Conservation (phyloP, 2,113 vertebrate species). For the Clarias gariepinus region DNA sequence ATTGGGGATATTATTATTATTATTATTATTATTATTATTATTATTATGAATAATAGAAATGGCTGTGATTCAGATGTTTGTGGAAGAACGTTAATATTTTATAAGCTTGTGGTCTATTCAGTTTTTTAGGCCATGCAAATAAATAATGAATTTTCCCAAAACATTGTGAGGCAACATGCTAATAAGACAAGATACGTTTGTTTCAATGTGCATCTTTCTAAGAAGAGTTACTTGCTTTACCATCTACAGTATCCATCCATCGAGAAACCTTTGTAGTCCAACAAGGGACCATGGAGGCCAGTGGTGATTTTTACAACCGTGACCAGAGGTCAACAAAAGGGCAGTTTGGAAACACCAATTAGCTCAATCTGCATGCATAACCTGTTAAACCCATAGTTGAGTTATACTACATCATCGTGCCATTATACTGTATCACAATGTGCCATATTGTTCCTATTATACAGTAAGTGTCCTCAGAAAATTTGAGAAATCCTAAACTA, state of each 20-base stretch:
- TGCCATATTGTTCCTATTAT: neutral
- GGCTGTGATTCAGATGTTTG: neutral
- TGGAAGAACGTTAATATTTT: neutral
- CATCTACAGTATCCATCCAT: too few species aligned
- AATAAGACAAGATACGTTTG: neutral
- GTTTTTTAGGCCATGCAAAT: neutral
- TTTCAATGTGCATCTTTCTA: neutral
- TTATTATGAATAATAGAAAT: too few species aligned
- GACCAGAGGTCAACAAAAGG: too few species aligned
- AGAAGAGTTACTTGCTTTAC: neutral
- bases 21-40: neutral
- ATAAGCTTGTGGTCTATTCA: slow-evolving; percentile 8
- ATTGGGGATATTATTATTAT: neutral
- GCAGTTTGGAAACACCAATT: too few species aligned
- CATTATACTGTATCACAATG: neutral
- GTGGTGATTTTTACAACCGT: too few species aligned
- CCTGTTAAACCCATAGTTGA: too few species aligned
- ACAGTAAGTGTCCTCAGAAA: neutral
- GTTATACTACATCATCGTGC: too few species aligned
- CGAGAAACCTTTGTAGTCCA: too few species aligned
- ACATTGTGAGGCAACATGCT: neutral
- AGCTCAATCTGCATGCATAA: too few species aligned
- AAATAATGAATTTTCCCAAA: neutral
- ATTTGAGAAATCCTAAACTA: neutral
- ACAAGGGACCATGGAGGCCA: too few species aligned